Evolutionary conservation across 2,888 invertebrate species (phyloP).

Genomic region (Physocephala rufipes): DNA sequence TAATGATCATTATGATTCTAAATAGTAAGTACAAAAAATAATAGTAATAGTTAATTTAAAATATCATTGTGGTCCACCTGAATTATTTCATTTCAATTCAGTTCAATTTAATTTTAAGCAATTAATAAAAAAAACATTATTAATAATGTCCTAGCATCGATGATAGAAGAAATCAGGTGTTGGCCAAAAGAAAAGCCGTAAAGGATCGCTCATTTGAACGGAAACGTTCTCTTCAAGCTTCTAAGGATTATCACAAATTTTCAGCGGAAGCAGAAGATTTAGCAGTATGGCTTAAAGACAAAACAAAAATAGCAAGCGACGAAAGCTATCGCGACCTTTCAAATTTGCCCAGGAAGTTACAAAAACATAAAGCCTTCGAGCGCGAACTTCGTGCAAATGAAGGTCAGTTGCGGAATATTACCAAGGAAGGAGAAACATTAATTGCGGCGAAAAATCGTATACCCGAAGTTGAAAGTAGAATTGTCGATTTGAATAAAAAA

Average conservation of each 20-base stretch:
- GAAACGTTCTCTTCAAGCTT: conserved; percentile 79
- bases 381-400: conserved; percentile 94
- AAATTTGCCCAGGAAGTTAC: conserved; percentile 89
- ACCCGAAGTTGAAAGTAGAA: conserved; percentile 74
- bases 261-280: conserved; percentile 91
- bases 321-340: conserved; percentile 91
- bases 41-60: not conserved
- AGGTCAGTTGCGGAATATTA: conserved; percentile 86
- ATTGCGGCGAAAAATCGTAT: conserved; percentile 76
- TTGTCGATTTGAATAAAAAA: conserved; percentile 76
- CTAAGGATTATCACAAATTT: conserved; percentile 91
- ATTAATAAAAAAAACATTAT: not conserved
- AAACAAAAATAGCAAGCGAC: conserved; percentile 89
- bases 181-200: conserved; percentile 78
- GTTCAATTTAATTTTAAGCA: no score
- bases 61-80: not conserved
- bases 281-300: conserved; percentile 90
- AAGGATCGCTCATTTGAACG: conserved; percentile 79
- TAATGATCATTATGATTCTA: conserved; percentile 81
- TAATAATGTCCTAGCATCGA: conserved; percentile 69
- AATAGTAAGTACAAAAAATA: conserved; percentile 70
- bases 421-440: conserved; percentile 79
- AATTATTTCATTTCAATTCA: no score
- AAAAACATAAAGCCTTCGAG: conserved; percentile 97
- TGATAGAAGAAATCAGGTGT: conserved; percentile 78